phyloP scores from a whole-genome alignment of 2,113 vertebrate species.

The Telmatochromis sp. region DNA sequence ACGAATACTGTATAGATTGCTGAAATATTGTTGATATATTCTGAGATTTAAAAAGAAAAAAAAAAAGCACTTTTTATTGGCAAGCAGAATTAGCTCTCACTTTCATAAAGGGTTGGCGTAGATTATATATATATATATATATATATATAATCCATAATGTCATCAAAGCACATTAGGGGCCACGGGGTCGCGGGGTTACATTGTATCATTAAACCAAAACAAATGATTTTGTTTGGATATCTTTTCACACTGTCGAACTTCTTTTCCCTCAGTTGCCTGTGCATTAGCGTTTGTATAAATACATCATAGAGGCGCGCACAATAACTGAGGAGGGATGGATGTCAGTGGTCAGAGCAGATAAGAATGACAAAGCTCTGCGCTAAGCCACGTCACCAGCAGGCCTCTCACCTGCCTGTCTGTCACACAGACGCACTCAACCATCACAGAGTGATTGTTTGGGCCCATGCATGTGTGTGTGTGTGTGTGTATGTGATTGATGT shows the following conservation, averaged over 20 bases:
- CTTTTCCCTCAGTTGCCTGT: not conserved
- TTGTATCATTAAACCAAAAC: conserved; percentile 36
- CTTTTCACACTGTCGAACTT: conserved; percentile 18
- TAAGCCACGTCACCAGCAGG: conserved; percentile 50
- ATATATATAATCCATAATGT: not conserved
- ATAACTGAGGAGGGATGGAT: conserved; percentile 40
- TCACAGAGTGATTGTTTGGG: conserved; percentile 62
- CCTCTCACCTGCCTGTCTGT: conserved; percentile 77
- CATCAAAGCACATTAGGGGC: not conserved
- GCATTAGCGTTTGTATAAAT: conserved; percentile 57
- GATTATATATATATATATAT: not conserved
- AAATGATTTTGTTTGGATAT: conserved; percentile 11
- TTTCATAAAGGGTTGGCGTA: not conserved
- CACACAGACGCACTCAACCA: conserved; percentile 63
- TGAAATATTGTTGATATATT: not conserved
- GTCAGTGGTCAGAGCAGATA: conserved; percentile 59
- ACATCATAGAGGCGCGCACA: conserved; percentile 47
- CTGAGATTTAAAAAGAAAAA: not conserved
- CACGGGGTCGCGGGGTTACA: not conserved
- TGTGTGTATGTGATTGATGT: conserved; percentile 76
- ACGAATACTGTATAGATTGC: not conserved
- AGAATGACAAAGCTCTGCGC: conserved; percentile 46
- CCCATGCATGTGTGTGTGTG: conserved; percentile 2
- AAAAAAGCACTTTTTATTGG: not conserved
- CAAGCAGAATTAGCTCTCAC: not conserved